Percentiles rank a stretch among this genome's conserved stretches.
Conservation (phyloP, 2,888 invertebrate genomes). For the Cheilosia variabilis region DNA sequence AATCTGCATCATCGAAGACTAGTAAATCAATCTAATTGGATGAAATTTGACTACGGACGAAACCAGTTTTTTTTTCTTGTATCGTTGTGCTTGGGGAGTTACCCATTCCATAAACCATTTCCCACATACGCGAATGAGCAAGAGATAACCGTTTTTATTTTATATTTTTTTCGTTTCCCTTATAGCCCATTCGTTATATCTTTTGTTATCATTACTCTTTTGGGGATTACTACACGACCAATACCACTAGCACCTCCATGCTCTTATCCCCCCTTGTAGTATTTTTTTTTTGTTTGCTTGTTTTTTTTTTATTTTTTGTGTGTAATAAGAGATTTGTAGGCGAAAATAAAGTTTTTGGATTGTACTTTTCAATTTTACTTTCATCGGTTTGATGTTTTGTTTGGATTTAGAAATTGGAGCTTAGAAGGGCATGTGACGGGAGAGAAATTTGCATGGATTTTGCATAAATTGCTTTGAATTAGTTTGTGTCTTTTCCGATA, state of each 20-base stretch:
- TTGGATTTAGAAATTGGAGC: no score
- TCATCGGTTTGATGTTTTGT: slow-evolving; percentile 32
- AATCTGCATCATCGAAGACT: slow-evolving; percentile 45
- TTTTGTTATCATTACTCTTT: slow-evolving; percentile 74
- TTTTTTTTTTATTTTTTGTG: slow-evolving; percentile 1
- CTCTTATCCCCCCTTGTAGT: slow-evolving; percentile 11
- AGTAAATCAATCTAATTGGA: slow-evolving; percentile 48
- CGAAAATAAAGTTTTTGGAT: slow-evolving; percentile 61
- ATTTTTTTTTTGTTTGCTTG: slow-evolving; percentile 18
- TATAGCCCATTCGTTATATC: slow-evolving; percentile 54
- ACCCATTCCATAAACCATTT: slow-evolving; percentile 14
- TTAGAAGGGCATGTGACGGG: slow-evolving; percentile 22
- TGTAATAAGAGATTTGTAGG: slow-evolving; percentile 38
- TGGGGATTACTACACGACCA: slow-evolving; percentile 59
- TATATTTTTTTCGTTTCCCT: slow-evolving; percentile 32
- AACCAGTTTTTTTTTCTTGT: slow-evolving; percentile 51
- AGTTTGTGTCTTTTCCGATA: slow-evolving; percentile 12
- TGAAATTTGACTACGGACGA: slow-evolving; percentile 49
- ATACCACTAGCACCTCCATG: slow-evolving; percentile 34
- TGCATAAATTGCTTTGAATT: slow-evolving; percentile 59
- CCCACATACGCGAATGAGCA: slow-evolving; percentile 53
- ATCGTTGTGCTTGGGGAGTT: slow-evolving; percentile 42
- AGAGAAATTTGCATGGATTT: slow-evolving; percentile 52
- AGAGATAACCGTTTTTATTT: slow-evolving; percentile 58
- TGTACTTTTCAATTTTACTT: slow-evolving; percentile 65